A percentile compares a stretch with the other conserved stretches of the same genome.
These are phyloP conservation scores for Watsonalla cultraria DNA, from an alignment of 2,888 invertebrate species.

Conservation along the genomic window DNA sequence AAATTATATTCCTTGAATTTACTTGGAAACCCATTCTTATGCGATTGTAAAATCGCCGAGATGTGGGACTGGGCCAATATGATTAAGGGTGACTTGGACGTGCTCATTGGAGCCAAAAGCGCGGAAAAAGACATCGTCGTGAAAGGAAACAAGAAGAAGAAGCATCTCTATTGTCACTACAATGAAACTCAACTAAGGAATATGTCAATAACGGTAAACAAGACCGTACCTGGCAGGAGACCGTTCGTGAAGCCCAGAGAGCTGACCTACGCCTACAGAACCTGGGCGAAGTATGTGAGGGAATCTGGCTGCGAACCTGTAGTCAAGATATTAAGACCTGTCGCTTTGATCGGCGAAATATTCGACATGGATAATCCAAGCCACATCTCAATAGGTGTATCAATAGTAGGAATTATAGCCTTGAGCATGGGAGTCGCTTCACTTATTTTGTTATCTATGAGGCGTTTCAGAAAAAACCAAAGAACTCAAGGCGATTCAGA, in stretches of 20 bases:
- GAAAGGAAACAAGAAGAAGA: constrained; percentile 82
- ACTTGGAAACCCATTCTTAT: constrained; percentile 83
- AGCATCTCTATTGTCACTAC: constrained; percentile 81
- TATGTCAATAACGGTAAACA: constrained; percentile 65
- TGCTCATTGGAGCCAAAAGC: constrained; percentile 82
- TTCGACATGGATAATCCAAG: constrained; percentile 27
- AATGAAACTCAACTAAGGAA: constrained; percentile 77
- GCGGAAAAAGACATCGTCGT: constrained; percentile 80
- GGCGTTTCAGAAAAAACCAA: constrained; percentile 44
- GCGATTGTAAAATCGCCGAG: constrained; percentile 83
- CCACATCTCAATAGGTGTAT: constrained; percentile 42
- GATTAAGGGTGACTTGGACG: constrained; percentile 80
- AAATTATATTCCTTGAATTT: constrained; percentile 80
- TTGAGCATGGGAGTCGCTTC: constrained; percentile 45
- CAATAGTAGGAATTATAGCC: constrained; percentile 55
- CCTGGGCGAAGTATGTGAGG: constrained; percentile 85
- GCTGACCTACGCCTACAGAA: constrained; percentile 78
- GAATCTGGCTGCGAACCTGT: constrained; percentile 81
- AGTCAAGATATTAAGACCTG: constrained; percentile 67
- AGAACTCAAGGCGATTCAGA: constrained; percentile 40
- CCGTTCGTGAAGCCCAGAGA: constrained; percentile 79
- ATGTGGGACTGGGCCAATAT: constrained; percentile 86
- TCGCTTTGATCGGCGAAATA: constrained; percentile 50
- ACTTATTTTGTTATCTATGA: constrained; percentile 52
- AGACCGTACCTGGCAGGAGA: constrained; percentile 74